phyloP scores from a whole-genome alignment of 2,113 vertebrate species.

The Cottus gobio region DNA sequence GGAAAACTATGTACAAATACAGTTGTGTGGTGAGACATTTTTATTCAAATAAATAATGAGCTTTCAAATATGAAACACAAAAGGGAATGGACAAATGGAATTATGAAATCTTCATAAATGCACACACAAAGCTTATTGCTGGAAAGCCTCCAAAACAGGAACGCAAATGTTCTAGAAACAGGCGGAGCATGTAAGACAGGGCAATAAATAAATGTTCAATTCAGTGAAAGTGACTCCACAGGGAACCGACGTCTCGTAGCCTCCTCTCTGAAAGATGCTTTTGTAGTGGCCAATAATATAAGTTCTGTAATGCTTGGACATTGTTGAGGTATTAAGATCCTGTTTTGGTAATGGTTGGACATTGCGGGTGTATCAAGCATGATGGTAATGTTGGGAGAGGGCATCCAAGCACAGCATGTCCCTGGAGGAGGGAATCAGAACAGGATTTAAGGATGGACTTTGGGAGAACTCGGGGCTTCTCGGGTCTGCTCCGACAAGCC shows the following conservation, averaged over 20 bases:
- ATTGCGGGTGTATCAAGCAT: too few species aligned
- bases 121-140: constrained; percentile 19
- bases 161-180: neutral
- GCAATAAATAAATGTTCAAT: neutral
- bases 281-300: too few species aligned
- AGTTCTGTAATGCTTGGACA: too few species aligned
- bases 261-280: neutral
- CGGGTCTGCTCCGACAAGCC: too few species aligned
- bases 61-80: neutral
- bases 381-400: too few species aligned
- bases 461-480: too few species aligned
- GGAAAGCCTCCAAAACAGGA: neutral
- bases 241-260: neutral
- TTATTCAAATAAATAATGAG: constrained; percentile 27
- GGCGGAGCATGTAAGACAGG: too few species aligned
- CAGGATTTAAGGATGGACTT: too few species aligned
- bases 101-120: neutral
- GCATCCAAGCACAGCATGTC: too few species aligned
- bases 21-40: neutral
- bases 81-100: neutral
- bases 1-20: neutral
- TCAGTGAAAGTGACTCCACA: neutral
- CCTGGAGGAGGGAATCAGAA: too few species aligned
- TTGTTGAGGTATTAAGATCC: too few species aligned
- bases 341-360: too few species aligned